These are phyloP conservation scores for Argyresthia goedartella DNA, from an alignment of 2,888 invertebrate species.

Conservation along the genomic window DNA sequence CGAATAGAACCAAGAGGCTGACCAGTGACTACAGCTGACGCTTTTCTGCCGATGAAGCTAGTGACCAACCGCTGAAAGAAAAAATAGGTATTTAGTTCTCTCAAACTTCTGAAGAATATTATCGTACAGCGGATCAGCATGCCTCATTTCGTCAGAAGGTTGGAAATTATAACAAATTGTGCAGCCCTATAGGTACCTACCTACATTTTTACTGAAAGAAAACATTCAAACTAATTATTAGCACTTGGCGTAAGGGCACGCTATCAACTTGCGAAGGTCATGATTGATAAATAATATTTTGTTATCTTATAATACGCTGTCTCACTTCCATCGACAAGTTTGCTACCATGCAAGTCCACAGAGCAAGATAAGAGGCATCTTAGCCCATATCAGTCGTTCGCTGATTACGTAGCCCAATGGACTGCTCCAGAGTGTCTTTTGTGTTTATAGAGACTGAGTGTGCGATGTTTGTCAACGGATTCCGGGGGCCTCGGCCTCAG, in stretches of 20 bases:
- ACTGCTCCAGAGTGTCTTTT: slow-evolving; percentile 28
- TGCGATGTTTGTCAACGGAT: slow-evolving; percentile 41
- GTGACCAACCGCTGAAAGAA: too few relatives aligned
- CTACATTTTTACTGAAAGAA: too few relatives aligned
- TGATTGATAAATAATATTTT: slow-evolving; percentile 15
- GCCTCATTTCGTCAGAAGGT: too few relatives aligned
- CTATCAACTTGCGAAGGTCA: slow-evolving; percentile 19
- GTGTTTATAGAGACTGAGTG: slow-evolving; percentile 15
- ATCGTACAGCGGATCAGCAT: too few relatives aligned
- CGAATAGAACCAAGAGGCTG: too few relatives aligned
- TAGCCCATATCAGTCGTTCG: slow-evolving; percentile 55
- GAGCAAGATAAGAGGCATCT: slow-evolving; percentile 53
- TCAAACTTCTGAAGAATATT: too few relatives aligned
- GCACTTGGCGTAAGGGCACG: not conserved
- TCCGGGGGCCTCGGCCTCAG: slow-evolving; percentile 25
- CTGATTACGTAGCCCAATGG: slow-evolving; percentile 57
- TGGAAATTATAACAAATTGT: too few relatives aligned
- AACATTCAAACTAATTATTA: too few relatives aligned
- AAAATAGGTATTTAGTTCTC: too few relatives aligned
- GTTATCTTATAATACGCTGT: not conserved
- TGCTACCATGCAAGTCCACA: slow-evolving; percentile 44
- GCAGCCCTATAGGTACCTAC: too few relatives aligned
- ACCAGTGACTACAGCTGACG: too few relatives aligned
- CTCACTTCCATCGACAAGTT: slow-evolving; percentile 16
- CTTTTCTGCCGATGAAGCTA: too few relatives aligned